Base-by-base conservation (phyloP, 2,797 vertebrate genomes). In the Platalea minor region DNA sequence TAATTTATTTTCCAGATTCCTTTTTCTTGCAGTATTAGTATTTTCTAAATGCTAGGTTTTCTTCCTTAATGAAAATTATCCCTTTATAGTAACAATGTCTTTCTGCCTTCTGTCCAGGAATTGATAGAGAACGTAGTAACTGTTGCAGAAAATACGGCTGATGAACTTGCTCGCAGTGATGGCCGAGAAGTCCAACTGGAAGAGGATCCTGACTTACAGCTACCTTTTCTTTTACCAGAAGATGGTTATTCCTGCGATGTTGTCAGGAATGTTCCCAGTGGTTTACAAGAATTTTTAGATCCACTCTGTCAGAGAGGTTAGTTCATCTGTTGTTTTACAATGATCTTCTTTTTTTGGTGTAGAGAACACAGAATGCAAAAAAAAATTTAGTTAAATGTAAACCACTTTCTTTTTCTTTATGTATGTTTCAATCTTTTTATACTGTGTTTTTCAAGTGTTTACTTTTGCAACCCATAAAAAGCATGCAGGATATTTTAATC, bases 171-270 rank as follows among this genome's bases (percentile, higher is more conserved):
- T 18, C 99, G 99, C 84, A 99, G 99, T 0, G 99, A 99, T 16
- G 99, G 99, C 6, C 96, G 99, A 33, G 99, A 99, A 91, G 99
- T 99, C 26, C 99, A 99, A 86, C 97, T 99, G 89, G 99, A 99
- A 96, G 99, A 99, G 97, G 99, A 99, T 91, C 99, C 99, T 5
- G 99, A 99, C 96, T 98, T 99, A 41, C 99, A 99, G 97, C 98
- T 99, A 51, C 99, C 99, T 79, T 99, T 99, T 97, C 99, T 99
- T 51, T 96, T 99, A 75, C 99, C 99, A 1, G 99, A 99, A 97
- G 99, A 99, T 50, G 99, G 99, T 60, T 99, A 99, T 97, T 99
- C 99, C 29, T 99, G 99, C 7, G 99, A 99, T 37, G 99, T 99
- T 51, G 99, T 99, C 97, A 98, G 99, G 93, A 99, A 99, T 96